Conservation (phyloP, 2,113 vertebrate species). For the Crotophaga sulcirostris region DNA sequence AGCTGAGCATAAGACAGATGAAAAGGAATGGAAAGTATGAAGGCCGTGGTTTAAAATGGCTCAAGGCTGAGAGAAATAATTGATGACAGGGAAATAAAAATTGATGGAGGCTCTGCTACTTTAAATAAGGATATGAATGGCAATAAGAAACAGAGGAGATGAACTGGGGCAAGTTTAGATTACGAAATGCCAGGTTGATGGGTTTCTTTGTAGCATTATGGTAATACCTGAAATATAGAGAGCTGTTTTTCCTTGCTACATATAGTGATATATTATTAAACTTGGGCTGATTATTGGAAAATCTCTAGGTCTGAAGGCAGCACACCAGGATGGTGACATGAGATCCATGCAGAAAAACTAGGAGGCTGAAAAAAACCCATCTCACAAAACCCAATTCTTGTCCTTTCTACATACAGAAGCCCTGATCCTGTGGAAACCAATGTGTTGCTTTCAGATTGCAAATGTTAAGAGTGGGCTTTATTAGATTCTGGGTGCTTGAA, state of each 20-base stretch:
- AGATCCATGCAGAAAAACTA: neutral
- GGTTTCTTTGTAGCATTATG: neutral
- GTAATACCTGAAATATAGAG: neutral
- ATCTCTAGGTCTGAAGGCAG: neutral
- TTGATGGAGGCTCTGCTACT: slow-evolving; percentile 37
- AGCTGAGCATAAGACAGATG: neutral
- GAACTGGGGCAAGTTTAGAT: slow-evolving; percentile 24
- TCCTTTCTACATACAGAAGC: neutral
- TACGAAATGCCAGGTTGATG: neutral
- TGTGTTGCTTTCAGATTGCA: neutral
- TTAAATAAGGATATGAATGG: slow-evolving; percentile 41
- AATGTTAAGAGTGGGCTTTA: neutral
- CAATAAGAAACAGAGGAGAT: slow-evolving; percentile 31
- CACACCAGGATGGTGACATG: neutral
- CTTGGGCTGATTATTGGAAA: neutral
- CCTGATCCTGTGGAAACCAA: neutral
- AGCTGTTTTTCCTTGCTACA: neutral
- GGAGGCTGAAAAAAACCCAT: neutral
- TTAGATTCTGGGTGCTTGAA: neutral
- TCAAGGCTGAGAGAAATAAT: slow-evolving; percentile 33
- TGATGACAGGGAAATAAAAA: slow-evolving; percentile 51
- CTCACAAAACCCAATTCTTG: neutral
- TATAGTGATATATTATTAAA: neutral
- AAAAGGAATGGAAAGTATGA: slow-evolving; percentile 47
- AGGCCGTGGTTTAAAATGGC: slow-evolving; percentile 33